Base-by-base conservation (phyloP, 2,888 invertebrate genomes). In the Plusia festucae region DNA sequence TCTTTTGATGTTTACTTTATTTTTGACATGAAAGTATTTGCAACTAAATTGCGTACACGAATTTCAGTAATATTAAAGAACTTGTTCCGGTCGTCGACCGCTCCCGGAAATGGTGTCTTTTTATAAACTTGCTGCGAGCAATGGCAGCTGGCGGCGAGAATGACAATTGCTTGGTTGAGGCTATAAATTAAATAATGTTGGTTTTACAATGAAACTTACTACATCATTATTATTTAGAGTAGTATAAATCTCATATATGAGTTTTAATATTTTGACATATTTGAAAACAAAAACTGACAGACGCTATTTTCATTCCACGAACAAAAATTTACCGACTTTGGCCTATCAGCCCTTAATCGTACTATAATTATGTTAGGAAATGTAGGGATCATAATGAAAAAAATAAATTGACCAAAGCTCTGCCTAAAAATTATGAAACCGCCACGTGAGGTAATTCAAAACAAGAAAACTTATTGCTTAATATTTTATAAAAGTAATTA, bases 71-170 rank as follows among this genome's bases (percentile, higher is more conserved):
- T 81, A 56, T 74, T 54, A 55, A 73, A 85, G 83, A 85, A 84
- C 87, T 85, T 81, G 84, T 87, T 85, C 82, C 82, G 84, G 85
- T 84, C 82, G 84, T 76, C 84, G 81, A 80, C 81, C 82, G 78
- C 80, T 86, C 85, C 76, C 81, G 81, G 85, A 86, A 86, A 83
- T 70, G 74, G 74, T 78, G 81, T 84, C 82, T 85, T 89, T 88
- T 88, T 82, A 79, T 86, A 83, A 89, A 87, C 84, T 82, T 84
- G 81, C 82, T 76, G 81, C 82, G 79, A 83, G 85, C 85, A 85
- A 88, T 87, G 80, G 78, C 79, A 78, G 81, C 78, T 82, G 76
- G 40, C 40, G 40, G 40, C n/a, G 40, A 40, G 40, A n/a, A 40
- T n/a, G 40, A 40, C 40, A 40, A n/a, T 40, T 40, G n/a, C 40